Evolutionary conservation across 2,888 invertebrate species (phyloP).

Genomic region (Drosophila mimica): DNA sequence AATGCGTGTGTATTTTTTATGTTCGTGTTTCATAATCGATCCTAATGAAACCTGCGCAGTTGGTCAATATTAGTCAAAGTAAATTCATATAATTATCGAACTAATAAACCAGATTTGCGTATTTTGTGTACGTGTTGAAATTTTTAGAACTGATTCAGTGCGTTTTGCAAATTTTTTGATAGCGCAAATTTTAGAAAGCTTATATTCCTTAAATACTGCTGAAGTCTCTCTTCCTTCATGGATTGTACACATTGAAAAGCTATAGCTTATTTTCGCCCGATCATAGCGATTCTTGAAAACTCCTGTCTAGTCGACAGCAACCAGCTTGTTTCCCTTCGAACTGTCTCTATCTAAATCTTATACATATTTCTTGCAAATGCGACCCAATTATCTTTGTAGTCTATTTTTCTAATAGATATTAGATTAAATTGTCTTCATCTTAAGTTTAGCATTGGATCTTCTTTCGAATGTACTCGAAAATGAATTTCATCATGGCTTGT

Average conservation of each 20-base stretch:
- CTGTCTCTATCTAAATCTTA: no score
- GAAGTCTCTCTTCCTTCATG: neutral
- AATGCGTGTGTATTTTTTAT: conserved; percentile 6
- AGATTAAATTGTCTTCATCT: no score
- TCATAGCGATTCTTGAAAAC: no score
- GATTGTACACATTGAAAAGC: neutral
- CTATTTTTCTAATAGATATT: no score
- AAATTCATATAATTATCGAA: neutral
- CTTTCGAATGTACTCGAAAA: no score
- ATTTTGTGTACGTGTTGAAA: neutral
- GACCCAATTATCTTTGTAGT: no score
- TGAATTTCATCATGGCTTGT: no score
- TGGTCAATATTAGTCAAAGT: neutral
- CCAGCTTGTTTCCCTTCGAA: no score
- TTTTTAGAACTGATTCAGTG: neutral
- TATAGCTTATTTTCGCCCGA: no score
- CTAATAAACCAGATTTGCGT: neutral
- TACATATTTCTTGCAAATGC: neutral
- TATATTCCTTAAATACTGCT: neutral
- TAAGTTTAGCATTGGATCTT: no score
- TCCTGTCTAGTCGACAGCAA: neutral
- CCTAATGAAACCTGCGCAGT: neutral
- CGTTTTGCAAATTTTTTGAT: neutral
- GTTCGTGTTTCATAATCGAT: conserved; percentile 8
- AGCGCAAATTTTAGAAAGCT: no score